Base-by-base conservation (phyloP, 2,113 vertebrate species). In the Pogona vitticeps region DNA sequence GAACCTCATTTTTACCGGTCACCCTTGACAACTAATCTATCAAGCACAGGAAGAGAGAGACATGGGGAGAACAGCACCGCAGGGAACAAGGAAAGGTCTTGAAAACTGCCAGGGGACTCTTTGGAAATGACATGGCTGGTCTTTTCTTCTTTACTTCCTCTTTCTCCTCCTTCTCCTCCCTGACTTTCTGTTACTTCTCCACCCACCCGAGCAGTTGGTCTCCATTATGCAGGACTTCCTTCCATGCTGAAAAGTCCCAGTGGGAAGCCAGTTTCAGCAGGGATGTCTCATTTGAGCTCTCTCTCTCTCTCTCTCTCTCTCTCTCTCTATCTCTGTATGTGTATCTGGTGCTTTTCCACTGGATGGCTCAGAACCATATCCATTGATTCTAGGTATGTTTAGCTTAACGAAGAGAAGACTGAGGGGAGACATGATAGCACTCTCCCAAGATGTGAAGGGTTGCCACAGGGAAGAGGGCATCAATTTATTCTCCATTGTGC, bases 221-320 rank as follows among this genome's bases (percentile, higher is more conserved):
- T 1, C 80, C 88, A 92, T 94, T 92, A 46, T 91, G 13, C 52
- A 77, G 31, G 58, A 68, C 92, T 91, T 93, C 90, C 90, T 93
- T 91, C 72, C 81, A 70, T 70, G 92, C 94, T 94, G 91, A 94
- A 94, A 94, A 90, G 28, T 80, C 91, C 84, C 68, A 0, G 82
- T 79, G 85, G 92, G 93, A 68, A 90, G 77, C 72, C 6, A 0
- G 90, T 89, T 85, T 80, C 77, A 84, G 91, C 87, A 91, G 93
- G 92, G 78, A 58, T 42, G 83, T 72, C 36, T 38, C 83, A 76
- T 68, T 84, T 65, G n/a, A 86, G 82, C 78, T 86, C 14, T 84
- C n/a, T 52, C 46, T 52, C 10, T 6, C 46, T 52, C 46, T 52
- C 10, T 52, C 46, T 52, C 10, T 52, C 46, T 52, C 5, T 52